Evolutionary conservation across 2,113 vertebrate genomes (phyloP), one percentile per base, ranked within the genome.

Genomic region (Leptobrachium ailaonicum): DNA sequence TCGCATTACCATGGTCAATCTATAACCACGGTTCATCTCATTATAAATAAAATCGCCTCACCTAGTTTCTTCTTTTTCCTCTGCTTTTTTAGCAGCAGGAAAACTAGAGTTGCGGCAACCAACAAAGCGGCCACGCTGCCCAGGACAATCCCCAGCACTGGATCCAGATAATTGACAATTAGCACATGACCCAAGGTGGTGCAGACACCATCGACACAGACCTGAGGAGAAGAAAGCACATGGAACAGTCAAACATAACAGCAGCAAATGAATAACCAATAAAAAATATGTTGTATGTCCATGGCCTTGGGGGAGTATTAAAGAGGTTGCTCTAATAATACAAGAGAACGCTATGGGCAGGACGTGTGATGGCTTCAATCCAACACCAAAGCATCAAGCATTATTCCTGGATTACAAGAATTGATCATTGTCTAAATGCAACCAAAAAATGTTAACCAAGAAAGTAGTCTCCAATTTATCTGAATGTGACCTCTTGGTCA

Each of bases 71-170:
- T 95, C 66, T 4, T 87, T 87, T 89, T 93, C 75, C 86, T 86
- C 72, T 90, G 82, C 84, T 92, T 90, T 85, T 83, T 95, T 89
- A 95, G 89, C 53, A 95, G 75, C 7, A 89, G 60, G 0, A 93
- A 90, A 0, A 86, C 82, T 81, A 93, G 88, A 84, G 95, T 68
- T 0, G 89, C 89, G 14, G 88, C 89, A 2, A 92, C 66, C 20
- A 97, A 87, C 73, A 96, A 75, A 63, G 92, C 90, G 4, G 92
- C 20, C 45, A 95, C 71, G 3, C 87, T 90, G 40, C 95, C 92
- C 41, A 98, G 85, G 64, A 93, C 87, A 2, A 92, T 90, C 54
- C 89, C 93, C 85, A 94, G 87, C n/a, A 94, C 91, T 67, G 92
- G 81, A 73, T 94, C 91, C 79, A 91, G 89, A 0, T 83, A 77